Percentiles rank a stretch among this genome's conserved stretches.
Conservation (phyloP, 2,797 vertebrate genomes). For the Rhadinocentrus ornatus region DNA sequence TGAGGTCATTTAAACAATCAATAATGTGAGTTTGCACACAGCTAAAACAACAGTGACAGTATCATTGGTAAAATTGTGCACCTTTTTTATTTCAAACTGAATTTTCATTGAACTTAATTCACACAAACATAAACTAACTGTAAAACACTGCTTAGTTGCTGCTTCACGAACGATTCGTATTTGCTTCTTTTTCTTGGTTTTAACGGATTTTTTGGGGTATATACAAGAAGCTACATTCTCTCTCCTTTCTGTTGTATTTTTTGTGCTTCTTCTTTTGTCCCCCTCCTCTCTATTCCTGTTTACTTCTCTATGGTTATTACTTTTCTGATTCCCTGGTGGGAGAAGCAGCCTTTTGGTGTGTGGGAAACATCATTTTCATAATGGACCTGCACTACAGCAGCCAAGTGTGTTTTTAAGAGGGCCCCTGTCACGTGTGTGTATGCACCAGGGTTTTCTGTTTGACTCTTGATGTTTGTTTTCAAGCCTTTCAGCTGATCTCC, state of each 20-base stretch:
- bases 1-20: too few relatives aligned
- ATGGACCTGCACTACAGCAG: conserved; percentile 46
- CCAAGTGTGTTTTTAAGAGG: conserved; percentile 33
- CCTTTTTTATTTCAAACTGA: neutral
- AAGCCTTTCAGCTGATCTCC: too few relatives aligned
- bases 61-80: too few relatives aligned
- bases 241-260: neutral
- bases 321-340: conserved; percentile 16
- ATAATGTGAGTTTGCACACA: too few relatives aligned
- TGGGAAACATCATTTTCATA: conserved; percentile 41
- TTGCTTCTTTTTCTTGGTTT: neutral
- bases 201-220: neutral
- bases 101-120: neutral
- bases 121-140: neutral
- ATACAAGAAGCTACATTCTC: neutral
- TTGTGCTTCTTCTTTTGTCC: neutral
- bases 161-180: neutral
- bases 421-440: conserved; percentile 11
- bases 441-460: too few relatives aligned
- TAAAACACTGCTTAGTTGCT: neutral
- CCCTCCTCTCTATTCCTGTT: neutral
- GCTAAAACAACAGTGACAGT: too few relatives aligned
- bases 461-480: too few relatives aligned
- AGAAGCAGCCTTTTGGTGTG: conserved; percentile 52
- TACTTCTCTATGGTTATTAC: neutral